phyloP scores from a whole-genome alignment of 2,888 invertebrate genomes.

The Diplazon laetatorius region DNA sequence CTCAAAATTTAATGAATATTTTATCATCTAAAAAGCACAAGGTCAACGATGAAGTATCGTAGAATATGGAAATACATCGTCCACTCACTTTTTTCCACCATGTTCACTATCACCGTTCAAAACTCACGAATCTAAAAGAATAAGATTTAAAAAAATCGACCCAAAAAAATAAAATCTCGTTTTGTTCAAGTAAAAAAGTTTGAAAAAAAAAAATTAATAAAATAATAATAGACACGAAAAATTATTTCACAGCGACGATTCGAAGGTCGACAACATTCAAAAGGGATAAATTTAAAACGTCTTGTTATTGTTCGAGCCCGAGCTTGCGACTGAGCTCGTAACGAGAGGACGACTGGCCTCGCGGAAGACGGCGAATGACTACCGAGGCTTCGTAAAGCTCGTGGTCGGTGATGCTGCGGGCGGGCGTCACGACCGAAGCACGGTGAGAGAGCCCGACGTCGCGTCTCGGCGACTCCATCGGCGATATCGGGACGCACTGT shows the following conservation, averaged over 20 bases:
- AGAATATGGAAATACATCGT: background rate
- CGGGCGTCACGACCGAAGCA: constrained; percentile 47
- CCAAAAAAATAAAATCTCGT: background rate
- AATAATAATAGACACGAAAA: no score
- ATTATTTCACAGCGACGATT: background rate
- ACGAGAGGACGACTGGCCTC: constrained; percentile 63
- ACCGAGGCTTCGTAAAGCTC: constrained; percentile 79
- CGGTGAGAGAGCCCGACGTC: constrained; percentile 56
- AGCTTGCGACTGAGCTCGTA: constrained; percentile 46
- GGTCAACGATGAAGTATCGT: no score
- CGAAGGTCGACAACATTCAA: no score
- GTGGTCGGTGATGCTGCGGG: constrained; percentile 56
- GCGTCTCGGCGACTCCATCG: constrained; percentile 34
- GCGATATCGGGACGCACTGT: constrained; percentile 22
- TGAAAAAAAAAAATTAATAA: background rate
- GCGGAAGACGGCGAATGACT: constrained; percentile 76
- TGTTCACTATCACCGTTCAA: constrained; percentile 67
- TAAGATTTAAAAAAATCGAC: no score
- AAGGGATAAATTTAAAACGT: background rate
- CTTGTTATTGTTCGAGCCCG: constrained; percentile 10
- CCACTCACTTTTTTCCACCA: constrained; percentile 81
- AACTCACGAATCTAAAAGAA: background rate
- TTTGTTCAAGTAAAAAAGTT: background rate
- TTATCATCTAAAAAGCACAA: no score
- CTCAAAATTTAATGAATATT: no score